Evolutionary conservation across 2,113 vertebrate genomes (phyloP).

Genomic region (Indicator maculatus): DNA sequence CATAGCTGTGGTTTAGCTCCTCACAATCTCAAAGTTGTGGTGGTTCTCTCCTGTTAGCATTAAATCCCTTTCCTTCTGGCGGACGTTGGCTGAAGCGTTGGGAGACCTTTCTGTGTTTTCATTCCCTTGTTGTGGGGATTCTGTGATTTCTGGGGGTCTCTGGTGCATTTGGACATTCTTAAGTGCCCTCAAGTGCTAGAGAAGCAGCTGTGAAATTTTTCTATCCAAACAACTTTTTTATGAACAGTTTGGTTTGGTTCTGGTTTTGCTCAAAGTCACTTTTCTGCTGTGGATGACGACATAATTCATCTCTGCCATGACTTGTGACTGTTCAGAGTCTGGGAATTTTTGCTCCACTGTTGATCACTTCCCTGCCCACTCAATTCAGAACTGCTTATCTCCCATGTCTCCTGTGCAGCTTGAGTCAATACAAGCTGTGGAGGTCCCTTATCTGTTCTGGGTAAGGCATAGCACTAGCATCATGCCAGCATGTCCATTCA

Average conservation of each 20-base stretch:
- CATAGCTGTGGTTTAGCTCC: conserved; percentile 8
- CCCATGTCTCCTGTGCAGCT: background rate
- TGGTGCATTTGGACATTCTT: background rate
- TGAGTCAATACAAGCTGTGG: background rate
- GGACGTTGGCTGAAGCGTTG: background rate
- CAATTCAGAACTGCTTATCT: background rate
- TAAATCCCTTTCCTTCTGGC: background rate
- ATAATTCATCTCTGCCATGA: background rate
- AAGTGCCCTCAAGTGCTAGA: background rate
- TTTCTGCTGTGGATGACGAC: background rate
- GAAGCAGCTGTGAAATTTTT: background rate
- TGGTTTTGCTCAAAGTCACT: background rate
- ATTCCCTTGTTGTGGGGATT: background rate
- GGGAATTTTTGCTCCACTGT: background rate
- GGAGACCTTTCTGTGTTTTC: background rate
- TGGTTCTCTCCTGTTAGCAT: background rate
- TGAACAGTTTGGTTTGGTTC: background rate
- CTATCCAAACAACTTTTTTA: background rate
- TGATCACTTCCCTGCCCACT: background rate
- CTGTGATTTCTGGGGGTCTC: background rate
- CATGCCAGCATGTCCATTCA: background rate
- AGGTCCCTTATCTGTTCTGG: background rate
- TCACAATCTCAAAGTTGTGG: background rate
- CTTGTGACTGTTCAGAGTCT: background rate
- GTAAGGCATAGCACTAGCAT: background rate